These are phyloP conservation scores for Mionectes macconnelli DNA, from an alignment of 2,113 vertebrate genomes.

Conservation along the genomic window DNA sequence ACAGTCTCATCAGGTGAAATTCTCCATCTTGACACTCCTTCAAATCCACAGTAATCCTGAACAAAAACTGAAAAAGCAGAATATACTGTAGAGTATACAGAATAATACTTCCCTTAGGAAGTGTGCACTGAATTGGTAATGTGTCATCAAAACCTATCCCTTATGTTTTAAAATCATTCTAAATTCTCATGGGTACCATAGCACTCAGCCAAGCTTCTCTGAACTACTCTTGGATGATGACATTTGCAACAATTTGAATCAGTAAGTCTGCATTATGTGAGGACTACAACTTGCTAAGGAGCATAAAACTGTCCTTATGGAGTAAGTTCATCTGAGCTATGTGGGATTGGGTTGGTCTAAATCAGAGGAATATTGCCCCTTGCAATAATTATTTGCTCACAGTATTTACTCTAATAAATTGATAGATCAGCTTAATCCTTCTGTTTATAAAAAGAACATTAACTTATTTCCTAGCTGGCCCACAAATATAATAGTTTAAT, in stretches of 20 bases:
- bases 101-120: not conserved
- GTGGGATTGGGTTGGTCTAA: not conserved
- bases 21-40: not conserved
- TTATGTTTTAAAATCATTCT: not conserved
- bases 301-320: not conserved
- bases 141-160: not conserved
- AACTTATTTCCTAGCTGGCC: not conserved
- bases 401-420: not conserved
- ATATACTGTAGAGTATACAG: too few relatives aligned
- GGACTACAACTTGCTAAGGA: not conserved
- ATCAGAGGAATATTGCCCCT: not conserved
- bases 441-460: not conserved
- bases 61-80: not conserved
- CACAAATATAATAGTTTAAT: not conserved
- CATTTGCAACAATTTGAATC: not conserved
- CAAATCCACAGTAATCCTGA: not conserved
- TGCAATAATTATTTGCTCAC: not conserved
- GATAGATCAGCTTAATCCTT: not conserved
- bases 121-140: not conserved
- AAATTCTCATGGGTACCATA: not conserved
- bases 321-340: not conserved
- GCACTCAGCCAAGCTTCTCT: not conserved
- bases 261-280: not conserved
- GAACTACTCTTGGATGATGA: not conserved
- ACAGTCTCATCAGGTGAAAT: not conserved